A percentile compares a stretch with the other conserved stretches of the same genome.
Evolutionary conservation across 2,888 invertebrate species (phyloP).

Genomic region (Acleris laterana): DNA sequence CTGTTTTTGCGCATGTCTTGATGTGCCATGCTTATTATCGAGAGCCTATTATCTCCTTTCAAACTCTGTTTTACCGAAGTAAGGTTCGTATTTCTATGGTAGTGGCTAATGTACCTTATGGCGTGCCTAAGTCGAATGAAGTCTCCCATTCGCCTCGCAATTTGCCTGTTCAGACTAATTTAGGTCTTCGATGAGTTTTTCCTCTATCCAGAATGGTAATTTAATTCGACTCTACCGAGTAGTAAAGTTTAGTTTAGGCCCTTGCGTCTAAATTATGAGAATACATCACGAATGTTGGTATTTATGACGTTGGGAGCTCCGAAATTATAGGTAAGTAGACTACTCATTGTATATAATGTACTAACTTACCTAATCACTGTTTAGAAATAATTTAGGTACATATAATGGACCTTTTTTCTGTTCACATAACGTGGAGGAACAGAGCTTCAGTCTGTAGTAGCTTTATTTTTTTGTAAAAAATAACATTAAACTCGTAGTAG

Average conservation of each 20-base stretch:
- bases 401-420: too few relatives aligned
- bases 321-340: background rate
- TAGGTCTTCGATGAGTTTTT: constrained; percentile 28
- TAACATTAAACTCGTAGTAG: too few relatives aligned
- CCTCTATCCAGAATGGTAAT: constrained; percentile 18
- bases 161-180: constrained; percentile 27
- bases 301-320: background rate
- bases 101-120: background rate
- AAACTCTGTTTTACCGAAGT: background rate
- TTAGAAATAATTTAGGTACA: too few relatives aligned
- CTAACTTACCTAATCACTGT: too few relatives aligned
- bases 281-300: constrained; percentile 22
- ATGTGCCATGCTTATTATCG: background rate
- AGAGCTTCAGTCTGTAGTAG: too few relatives aligned
- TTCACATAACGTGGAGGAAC: too few relatives aligned
- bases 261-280: constrained; percentile 7
- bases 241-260: constrained; percentile 22
- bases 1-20: background rate
- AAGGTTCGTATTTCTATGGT: constrained; percentile 4
- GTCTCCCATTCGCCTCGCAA: constrained; percentile 12
- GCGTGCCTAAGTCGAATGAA: constrained; percentile 23
- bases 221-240: constrained; percentile 4
- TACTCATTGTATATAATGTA: too few relatives aligned
- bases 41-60: background rate
- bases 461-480: too few relatives aligned